Percentiles rank a stretch among this genome's conserved stretches.
Conservation (phyloP, 2,888 invertebrate genomes). For the Drosophila silvestris region DNA sequence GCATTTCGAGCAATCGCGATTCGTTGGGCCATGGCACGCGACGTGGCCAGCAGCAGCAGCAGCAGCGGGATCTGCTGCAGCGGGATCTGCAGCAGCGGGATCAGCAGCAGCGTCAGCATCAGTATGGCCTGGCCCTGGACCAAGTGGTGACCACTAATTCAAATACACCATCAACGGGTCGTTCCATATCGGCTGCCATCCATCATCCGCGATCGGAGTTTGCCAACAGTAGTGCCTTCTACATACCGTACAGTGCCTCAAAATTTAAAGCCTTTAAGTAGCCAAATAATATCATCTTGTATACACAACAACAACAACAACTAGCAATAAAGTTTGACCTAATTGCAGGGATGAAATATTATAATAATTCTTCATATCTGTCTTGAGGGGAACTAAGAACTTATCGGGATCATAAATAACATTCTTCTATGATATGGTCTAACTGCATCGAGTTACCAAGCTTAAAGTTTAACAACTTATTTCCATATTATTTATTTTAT, state of each 20-base stretch:
- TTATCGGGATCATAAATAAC: background rate
- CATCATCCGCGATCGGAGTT: conserved; percentile 76
- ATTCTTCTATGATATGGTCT: background rate
- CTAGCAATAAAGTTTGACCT: conserved; percentile 44
- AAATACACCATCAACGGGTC: conserved; percentile 78
- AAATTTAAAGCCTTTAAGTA: conserved; percentile 84
- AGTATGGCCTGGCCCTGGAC: conserved; percentile 38
- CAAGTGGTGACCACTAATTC: conserved; percentile 54
- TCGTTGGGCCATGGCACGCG: conserved; percentile 17
- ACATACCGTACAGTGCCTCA: conserved; percentile 84
- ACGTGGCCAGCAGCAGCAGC: conserved; percentile 10
- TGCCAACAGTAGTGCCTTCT: conserved; percentile 75
- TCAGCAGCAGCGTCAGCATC: conserved; percentile 29
- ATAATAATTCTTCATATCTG: background rate
- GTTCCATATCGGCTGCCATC: conserved; percentile 84
- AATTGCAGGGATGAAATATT: conserved; percentile 8
- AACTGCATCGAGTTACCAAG: background rate
- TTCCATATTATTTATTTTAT: background rate
- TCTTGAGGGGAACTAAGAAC: background rate
- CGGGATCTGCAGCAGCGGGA: background rate
- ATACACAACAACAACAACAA: conserved; percentile 45
- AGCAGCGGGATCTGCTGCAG: background rate
- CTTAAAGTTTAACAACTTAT: background rate
- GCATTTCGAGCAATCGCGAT: conserved; percentile 52
- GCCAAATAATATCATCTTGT: conserved; percentile 57